These are phyloP conservation scores for Anagrus nilaparvatae DNA, from an alignment of 1,140 invertebrate genomes.

Conservation along the genomic window DNA sequence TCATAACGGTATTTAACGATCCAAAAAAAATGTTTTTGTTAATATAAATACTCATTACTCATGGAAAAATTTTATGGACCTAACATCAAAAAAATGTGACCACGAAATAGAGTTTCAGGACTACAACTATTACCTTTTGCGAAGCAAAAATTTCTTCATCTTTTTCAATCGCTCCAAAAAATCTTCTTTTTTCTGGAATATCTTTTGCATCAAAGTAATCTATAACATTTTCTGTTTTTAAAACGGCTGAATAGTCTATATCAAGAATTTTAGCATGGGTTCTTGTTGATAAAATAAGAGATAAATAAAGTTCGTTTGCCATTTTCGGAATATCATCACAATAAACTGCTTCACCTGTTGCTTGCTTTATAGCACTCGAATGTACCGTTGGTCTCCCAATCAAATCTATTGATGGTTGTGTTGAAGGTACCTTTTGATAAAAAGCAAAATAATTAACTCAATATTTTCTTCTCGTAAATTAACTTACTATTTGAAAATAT, in stretches of 20 bases:
- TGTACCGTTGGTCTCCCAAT: conserved; percentile 76
- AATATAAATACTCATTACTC: too few species aligned
- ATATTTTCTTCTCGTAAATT: neutral
- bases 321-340: conserved; percentile 74
- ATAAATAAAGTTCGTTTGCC: conserved; percentile 62
- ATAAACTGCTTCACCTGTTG: conserved; percentile 84
- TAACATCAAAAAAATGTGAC: too few species aligned
- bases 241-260: conserved; percentile 61
- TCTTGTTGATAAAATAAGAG: conserved; percentile 63
- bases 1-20: too few species aligned
- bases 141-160: conserved; percentile 68
- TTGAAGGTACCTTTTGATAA: conserved; percentile 42
- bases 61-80: too few species aligned
- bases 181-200: conserved; percentile 50
- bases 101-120: too few species aligned
- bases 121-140: conserved; percentile 47
- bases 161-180: conserved; percentile 54
- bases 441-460: conserved; percentile 1
- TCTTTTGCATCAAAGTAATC: conserved; percentile 62
- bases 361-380: conserved; percentile 73
- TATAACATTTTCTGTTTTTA: conserved; percentile 59
- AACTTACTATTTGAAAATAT: conserved; percentile 59
- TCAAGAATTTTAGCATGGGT: conserved; percentile 66
- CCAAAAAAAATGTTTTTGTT: too few species aligned
- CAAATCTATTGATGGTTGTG: conserved; percentile 55